These are phyloP conservation scores for Metacarcinus magister DNA, from an alignment of 2,888 invertebrate genomes.

Conservation along the genomic window DNA sequence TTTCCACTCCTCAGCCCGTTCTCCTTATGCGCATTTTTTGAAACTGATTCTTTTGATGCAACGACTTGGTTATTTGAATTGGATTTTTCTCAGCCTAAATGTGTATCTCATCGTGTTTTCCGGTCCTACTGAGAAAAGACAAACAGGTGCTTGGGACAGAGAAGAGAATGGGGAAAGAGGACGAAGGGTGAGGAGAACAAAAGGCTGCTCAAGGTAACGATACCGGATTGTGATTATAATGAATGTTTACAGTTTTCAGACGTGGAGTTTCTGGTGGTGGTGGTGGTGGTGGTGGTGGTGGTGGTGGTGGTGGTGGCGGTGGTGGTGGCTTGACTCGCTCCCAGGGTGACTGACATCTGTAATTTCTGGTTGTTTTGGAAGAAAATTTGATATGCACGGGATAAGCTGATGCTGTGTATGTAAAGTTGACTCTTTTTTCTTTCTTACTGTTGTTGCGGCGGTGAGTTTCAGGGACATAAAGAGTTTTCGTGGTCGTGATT, in stretches of 20 bases:
- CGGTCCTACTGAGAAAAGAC: not conserved
- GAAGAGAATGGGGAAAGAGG: not conserved
- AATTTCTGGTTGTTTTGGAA: not conserved
- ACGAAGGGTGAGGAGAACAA: not conserved
- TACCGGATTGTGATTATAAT: not conserved
- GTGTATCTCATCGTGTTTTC: not conserved
- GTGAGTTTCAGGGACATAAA: no score
- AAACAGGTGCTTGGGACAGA: not conserved
- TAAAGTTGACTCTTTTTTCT: not conserved
- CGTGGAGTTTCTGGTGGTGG: not conserved
- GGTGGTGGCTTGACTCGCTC: not conserved
- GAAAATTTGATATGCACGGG: constrained; percentile 9
- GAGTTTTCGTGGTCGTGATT: no score
- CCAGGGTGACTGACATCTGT: not conserved
- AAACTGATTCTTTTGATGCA: constrained; percentile 9
- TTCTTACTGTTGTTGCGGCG: not conserved
- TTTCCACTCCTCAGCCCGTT: not conserved
- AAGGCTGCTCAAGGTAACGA: not conserved
- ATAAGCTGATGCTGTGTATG: constrained; percentile 35
- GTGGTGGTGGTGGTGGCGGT: no score
- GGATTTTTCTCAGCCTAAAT: not conserved
- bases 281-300: no score
- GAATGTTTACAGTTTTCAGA: constrained; percentile 15
- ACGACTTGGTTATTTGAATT: not conserved
- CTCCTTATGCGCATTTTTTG: not conserved